These are phyloP conservation scores for Ferdinandea cuprea DNA, from an alignment of 2,888 invertebrate genomes.

Conservation along the genomic window DNA sequence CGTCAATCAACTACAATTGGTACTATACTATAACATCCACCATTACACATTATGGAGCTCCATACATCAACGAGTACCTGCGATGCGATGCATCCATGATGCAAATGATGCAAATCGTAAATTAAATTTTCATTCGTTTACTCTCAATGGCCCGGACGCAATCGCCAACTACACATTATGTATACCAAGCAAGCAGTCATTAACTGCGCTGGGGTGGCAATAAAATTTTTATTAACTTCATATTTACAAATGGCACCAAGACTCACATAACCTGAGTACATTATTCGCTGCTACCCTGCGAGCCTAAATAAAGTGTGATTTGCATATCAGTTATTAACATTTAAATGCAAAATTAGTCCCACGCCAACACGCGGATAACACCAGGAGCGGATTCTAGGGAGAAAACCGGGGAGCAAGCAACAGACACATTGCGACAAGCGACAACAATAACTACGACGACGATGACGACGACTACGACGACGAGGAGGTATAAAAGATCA, in stretches of 20 bases:
- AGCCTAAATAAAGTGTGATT: conserved; percentile 70
- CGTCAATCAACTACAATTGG: too few species aligned
- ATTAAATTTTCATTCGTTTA: conserved; percentile 62
- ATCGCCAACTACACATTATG: not conserved
- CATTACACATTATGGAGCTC: too few species aligned
- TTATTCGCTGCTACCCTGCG: conserved; percentile 63
- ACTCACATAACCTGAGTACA: conserved; percentile 72
- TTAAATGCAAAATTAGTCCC: conserved; percentile 75
- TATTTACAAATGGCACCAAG: conserved; percentile 73
- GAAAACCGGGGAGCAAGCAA: conserved; percentile 15
- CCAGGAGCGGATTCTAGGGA: conserved; percentile 67
- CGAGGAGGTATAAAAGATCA: conserved; percentile 62
- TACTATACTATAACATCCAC: too few species aligned
- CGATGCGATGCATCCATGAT: too few species aligned
- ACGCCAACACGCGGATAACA: conserved; percentile 61
- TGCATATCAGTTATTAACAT: conserved; percentile 75
- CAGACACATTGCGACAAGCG: conserved; percentile 26
- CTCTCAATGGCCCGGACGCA: conserved; percentile 27
- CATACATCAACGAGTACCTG: conserved; percentile 38
- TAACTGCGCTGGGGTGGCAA: conserved; percentile 67
- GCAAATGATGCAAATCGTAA: conserved; percentile 74
- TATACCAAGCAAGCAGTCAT: conserved; percentile 31
- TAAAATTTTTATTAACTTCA: conserved; percentile 73
- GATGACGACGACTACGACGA: conserved; percentile 14
- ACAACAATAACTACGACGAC: conserved; percentile 55